phyloP scores from a whole-genome alignment of 2,113 vertebrate genomes.

The Aspiorhynchus laticeps region DNA sequence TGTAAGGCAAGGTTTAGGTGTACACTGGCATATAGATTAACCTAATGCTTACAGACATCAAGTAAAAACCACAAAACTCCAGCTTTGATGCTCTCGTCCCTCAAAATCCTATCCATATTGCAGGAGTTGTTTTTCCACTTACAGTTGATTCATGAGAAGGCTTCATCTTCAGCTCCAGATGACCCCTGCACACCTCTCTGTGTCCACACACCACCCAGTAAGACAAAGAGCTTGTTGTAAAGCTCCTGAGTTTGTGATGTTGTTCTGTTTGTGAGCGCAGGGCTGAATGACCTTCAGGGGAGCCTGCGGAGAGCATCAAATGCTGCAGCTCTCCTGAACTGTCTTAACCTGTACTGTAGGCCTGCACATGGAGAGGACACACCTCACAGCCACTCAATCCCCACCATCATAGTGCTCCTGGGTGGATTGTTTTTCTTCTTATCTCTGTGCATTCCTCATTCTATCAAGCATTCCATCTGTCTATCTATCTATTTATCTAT shows the following conservation, averaged over 20 bases:
- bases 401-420: conserved; percentile 38
- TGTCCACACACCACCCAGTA: conserved; percentile 1
- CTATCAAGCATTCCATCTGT: not conserved
- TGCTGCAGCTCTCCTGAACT: conserved; percentile 36
- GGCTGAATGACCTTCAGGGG: conserved; percentile 50
- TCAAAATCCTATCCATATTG: conserved; percentile 17
- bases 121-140: conserved; percentile 1
- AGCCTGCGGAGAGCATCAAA: conserved; percentile 56
- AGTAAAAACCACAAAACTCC: not conserved
- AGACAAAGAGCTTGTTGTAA: conserved; percentile 15
- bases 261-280: conserved; percentile 8
- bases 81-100: not conserved
- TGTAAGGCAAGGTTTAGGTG: not conserved
- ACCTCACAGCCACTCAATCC: conserved; percentile 14
- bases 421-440: conserved; percentile 7
- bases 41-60: not conserved
- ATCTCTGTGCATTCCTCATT: not conserved
- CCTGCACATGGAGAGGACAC: conserved; percentile 31
- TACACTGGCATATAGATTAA: not conserved
- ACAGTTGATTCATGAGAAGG: not conserved
- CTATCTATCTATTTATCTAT: not conserved
- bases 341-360: conserved; percentile 46
- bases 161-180: not conserved
- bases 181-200: not conserved
- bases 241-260: conserved; percentile 37